phyloP scores from a whole-genome alignment of 2,888 invertebrate species.

The Euphydryas editha region DNA sequence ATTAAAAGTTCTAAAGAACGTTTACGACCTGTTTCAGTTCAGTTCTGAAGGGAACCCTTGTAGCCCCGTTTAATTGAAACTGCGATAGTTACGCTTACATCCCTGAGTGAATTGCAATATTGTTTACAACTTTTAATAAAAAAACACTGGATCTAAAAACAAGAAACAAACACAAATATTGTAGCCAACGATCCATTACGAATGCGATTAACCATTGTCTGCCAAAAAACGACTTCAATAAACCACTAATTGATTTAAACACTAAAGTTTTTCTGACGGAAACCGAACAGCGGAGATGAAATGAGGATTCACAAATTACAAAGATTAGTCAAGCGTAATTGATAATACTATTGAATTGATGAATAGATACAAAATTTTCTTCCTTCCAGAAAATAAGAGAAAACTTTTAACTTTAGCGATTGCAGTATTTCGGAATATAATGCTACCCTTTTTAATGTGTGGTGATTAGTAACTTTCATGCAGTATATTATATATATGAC shows the following conservation, averaged over 20 bases:
- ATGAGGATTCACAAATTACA: not conserved
- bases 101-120: no score
- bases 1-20: no score
- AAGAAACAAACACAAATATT: not conserved
- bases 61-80: no score
- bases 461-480: not conserved
- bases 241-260: not conserved
- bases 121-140: no score
- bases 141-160: no score
- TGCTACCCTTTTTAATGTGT: no score
- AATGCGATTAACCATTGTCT: slow-evolving; percentile 5
- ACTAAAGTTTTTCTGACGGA: slow-evolving; percentile 8
- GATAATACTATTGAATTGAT: not conserved
- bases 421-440: no score
- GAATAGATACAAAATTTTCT: not conserved
- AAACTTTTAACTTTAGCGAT: no score
- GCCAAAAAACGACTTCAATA: slow-evolving; percentile 1
- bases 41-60: no score
- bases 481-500: not conserved
- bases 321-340: slow-evolving; percentile 1
- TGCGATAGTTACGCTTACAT: no score
- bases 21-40: no score
- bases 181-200: not conserved
- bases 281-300: not conserved
- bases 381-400: not conserved